A percentile compares a stretch with the other conserved stretches of the same genome.
Evolutionary conservation across 2,888 invertebrate species (phyloP).

Genomic region (Thalpophila matura): DNA sequence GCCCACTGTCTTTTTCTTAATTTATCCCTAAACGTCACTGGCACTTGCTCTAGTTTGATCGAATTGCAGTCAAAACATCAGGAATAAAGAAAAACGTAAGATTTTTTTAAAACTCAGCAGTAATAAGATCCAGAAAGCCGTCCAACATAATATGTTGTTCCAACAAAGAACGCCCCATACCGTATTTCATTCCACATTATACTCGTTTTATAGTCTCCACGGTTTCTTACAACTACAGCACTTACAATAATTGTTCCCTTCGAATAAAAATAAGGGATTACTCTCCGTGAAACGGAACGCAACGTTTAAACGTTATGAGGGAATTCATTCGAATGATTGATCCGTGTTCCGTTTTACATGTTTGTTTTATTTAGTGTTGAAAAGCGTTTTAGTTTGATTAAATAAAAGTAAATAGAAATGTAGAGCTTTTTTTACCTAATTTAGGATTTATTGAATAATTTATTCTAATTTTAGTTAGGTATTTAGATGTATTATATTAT

Average conservation of each 20-base stretch:
- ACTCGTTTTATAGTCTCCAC: conserved; percentile 68
- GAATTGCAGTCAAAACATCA: too few species aligned
- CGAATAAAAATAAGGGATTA: conserved; percentile 67
- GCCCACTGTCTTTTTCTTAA: too few species aligned
- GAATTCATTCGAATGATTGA: conserved; percentile 75
- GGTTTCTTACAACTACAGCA: conserved; percentile 73
- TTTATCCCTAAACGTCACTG: too few species aligned
- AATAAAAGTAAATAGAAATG: conserved; percentile 67
- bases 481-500: too few species aligned
- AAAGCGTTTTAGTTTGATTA: conserved; percentile 78
- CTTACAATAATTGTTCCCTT: conserved; percentile 80
- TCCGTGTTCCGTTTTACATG: conserved; percentile 67
- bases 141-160: conserved; percentile 20
- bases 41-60: too few species aligned
- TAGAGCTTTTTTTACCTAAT: conserved; percentile 6
- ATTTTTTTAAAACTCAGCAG: conserved; percentile 5
- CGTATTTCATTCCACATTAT: conserved; percentile 69
- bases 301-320: conserved; percentile 69
- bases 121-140: conserved; percentile 19
- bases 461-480: background rate
- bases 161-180: conserved; percentile 36
- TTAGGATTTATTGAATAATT: conserved; percentile 3
- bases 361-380: conserved; percentile 67
- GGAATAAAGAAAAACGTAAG: background rate
- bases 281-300: conserved; percentile 69